These are phyloP conservation scores for Sebastes reedi DNA, from an alignment of 2,797 vertebrate species.

Conservation along the genomic window DNA sequence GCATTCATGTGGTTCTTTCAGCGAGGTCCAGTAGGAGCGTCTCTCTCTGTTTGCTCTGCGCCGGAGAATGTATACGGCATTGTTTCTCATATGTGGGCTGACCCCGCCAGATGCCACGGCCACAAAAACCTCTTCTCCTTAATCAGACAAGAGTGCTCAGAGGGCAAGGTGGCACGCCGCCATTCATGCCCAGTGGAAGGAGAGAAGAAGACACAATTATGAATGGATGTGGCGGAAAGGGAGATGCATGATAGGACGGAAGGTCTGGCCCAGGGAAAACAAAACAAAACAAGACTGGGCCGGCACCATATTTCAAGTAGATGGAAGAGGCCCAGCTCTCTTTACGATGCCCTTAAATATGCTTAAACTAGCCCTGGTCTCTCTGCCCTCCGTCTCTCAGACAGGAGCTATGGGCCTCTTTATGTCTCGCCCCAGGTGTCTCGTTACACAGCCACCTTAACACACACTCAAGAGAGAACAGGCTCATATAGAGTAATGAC, in stretches of 20 bases:
- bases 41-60: constrained; percentile 77
- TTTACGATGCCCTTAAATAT: constrained; percentile 71
- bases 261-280: constrained; percentile 26
- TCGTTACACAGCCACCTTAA: constrained; percentile 71
- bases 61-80: constrained; percentile 69
- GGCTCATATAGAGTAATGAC: constrained; percentile 69
- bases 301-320: constrained; percentile 56
- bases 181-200: constrained; percentile 59
- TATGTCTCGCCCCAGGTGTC: constrained; percentile 71
- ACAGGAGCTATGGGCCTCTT: constrained; percentile 70
- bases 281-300: constrained; percentile 45
- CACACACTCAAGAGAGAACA: constrained; percentile 47
- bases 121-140: constrained; percentile 79
- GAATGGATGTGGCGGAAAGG: constrained; percentile 2
- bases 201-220: constrained; percentile 6
- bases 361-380: constrained; percentile 62
- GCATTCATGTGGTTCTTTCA: constrained; percentile 76
- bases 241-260: constrained; percentile 24
- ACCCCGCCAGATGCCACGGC: constrained; percentile 79
- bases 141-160: constrained; percentile 80
- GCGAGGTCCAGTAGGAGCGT: constrained; percentile 65
- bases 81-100: constrained; percentile 72
- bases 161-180: constrained; percentile 81
- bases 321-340: constrained; percentile 52
- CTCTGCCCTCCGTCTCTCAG: constrained; percentile 30